Percentiles rank a stretch among this genome's conserved stretches.
Evolutionary conservation across 1,140 invertebrate genomes (phyloP).

Genomic region (Heliothis virescens): DNA sequence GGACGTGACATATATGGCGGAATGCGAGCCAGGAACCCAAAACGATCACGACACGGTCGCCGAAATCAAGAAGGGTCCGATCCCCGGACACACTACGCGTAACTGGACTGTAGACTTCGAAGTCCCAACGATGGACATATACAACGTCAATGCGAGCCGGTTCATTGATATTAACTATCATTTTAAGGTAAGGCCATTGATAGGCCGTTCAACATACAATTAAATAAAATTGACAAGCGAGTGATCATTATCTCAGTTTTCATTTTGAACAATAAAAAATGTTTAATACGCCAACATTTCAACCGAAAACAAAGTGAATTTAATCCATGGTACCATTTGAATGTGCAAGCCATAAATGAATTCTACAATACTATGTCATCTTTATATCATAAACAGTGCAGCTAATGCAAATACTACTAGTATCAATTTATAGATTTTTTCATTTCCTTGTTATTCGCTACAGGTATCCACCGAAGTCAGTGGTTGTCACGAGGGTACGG

Average conservation of each 20-base stretch:
- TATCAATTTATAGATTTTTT: not conserved
- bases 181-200: slow-evolving; percentile 88
- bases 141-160: slow-evolving; percentile 88
- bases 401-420: no score
- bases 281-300: no score
- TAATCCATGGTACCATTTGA: no score
- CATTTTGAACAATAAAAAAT: no score
- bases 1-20: slow-evolving; percentile 87
- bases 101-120: slow-evolving; percentile 87
- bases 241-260: no score
- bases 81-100: slow-evolving; percentile 85
- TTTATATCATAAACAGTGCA: no score
- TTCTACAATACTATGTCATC: no score
- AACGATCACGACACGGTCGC: slow-evolving; percentile 84
- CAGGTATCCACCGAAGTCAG: slow-evolving; percentile 83
- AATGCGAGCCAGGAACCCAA: slow-evolving; percentile 83
- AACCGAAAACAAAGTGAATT: no score
- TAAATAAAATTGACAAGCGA: no score
- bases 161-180: slow-evolving; percentile 89
- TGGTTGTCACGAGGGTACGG: slow-evolving; percentile 87
- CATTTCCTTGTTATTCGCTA: not conserved
- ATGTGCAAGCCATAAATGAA: no score
- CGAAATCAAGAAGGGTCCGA: slow-evolving; percentile 87
- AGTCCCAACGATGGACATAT: slow-evolving; percentile 89
- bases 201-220: no score